These are phyloP conservation scores for Oeneis ivallda DNA, from an alignment of 2,888 invertebrate species.

Conservation along the genomic window DNA sequence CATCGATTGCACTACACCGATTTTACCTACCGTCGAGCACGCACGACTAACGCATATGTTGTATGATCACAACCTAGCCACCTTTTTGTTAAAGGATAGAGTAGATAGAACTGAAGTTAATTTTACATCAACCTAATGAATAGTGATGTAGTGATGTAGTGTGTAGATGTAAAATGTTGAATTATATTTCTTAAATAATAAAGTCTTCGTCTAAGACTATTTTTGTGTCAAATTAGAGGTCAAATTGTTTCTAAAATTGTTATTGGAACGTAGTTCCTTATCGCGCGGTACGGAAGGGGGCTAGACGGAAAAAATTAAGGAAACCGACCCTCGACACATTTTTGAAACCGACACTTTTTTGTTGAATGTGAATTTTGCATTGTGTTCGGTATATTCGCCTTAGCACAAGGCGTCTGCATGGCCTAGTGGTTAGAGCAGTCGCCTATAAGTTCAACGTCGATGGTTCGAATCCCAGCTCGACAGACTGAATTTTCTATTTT, in stretches of 20 bases:
- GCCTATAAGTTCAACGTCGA: too few species aligned
- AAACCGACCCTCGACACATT: too few species aligned
- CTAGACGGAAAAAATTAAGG: too few species aligned
- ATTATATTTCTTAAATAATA: not conserved
- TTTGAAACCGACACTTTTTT: too few species aligned
- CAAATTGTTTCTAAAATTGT: not conserved
- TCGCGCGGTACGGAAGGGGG: too few species aligned
- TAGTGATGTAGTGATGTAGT: constrained; percentile 12
- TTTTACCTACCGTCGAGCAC: not conserved
- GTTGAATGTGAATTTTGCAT: too few species aligned
- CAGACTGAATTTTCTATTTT: too few species aligned
- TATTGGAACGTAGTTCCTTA: too few species aligned
- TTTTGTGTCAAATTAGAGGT: not conserved
- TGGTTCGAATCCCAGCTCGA: too few species aligned
- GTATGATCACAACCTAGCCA: constrained; percentile 51
- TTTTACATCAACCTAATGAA: constrained; percentile 29
- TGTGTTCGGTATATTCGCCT: too few species aligned
- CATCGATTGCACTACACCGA: not conserved
- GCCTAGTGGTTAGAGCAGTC: too few species aligned
- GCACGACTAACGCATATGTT: not conserved
- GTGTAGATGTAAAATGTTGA: not conserved
- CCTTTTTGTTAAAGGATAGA: constrained; percentile 64
- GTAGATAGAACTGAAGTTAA: constrained; percentile 38
- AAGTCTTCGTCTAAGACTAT: not conserved
- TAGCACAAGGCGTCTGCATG: too few species aligned